phyloP scores from a whole-genome alignment of 2,113 vertebrate species.

The Takifugu bimaculatus region DNA sequence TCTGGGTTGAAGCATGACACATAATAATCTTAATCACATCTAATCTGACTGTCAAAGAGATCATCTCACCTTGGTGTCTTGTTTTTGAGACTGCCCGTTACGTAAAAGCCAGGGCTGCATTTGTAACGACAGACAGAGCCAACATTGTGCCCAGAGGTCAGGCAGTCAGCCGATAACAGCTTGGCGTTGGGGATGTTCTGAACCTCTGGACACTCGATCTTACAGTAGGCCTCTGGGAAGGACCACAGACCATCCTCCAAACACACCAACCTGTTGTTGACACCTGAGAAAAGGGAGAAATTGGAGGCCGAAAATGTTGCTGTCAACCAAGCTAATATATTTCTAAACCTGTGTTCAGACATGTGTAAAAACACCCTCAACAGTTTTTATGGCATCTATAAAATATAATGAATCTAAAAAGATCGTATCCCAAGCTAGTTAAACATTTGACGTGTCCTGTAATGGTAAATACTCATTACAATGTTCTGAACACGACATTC shows the following conservation, averaged over 20 bases:
- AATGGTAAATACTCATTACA: not conserved
- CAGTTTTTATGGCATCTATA: slow-evolving; percentile 51
- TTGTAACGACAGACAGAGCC: slow-evolving; percentile 86
- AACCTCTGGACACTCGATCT: slow-evolving; percentile 82
- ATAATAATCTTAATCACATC: not conserved
- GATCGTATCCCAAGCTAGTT: no score
- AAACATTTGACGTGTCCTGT: no score
- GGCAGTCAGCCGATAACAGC: slow-evolving; percentile 79
- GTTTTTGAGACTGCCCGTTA: slow-evolving; percentile 58
- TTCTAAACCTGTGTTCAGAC: slow-evolving; percentile 20
- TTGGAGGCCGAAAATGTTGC: no score
- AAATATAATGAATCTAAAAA: slow-evolving; percentile 58
- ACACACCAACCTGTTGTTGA: slow-evolving; percentile 85
- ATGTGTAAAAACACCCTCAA: slow-evolving; percentile 28
- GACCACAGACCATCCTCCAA: slow-evolving; percentile 94
- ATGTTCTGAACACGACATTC: not conserved
- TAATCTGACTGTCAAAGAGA: not conserved
- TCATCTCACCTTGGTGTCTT: slow-evolving; percentile 78
- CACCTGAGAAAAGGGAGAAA: slow-evolving; percentile 72
- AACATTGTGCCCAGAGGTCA: slow-evolving; percentile 80
- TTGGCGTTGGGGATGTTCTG: slow-evolving; percentile 72
- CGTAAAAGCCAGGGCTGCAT: slow-evolving; percentile 87
- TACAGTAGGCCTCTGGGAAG: slow-evolving; percentile 93
- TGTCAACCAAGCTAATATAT: slow-evolving; percentile 32
- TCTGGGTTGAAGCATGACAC: slow-evolving; percentile 17